Evolutionary conservation across 2,797 vertebrate species (phyloP).

Genomic region (Falco biarmicus): DNA sequence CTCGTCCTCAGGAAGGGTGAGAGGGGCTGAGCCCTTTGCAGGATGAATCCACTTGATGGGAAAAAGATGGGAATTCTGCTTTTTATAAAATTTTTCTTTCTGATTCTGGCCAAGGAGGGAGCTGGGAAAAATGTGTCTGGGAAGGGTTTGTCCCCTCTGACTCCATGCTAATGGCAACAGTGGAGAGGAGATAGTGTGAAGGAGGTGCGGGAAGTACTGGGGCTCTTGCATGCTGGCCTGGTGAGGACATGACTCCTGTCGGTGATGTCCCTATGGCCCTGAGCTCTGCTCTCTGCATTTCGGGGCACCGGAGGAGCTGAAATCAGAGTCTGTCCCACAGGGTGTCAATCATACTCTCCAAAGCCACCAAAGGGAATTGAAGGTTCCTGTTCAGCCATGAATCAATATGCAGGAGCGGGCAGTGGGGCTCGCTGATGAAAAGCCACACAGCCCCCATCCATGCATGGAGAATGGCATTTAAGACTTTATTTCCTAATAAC

Average conservation of each 20-base stretch:
- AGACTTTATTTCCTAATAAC: conserved; percentile 43
- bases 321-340: not conserved
- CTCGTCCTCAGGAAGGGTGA: not conserved
- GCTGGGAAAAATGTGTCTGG: not conserved
- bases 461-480: conserved; percentile 33
- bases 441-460: not conserved
- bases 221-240: not conserved
- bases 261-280: fast-evolving
- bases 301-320: not conserved
- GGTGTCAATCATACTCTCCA: not conserved
- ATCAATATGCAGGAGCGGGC: conserved; percentile 6
- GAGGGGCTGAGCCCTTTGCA: not conserved
- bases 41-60: not conserved
- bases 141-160: not conserved
- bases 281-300: not conserved
- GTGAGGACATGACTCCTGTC: not conserved
- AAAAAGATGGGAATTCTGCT: not conserved
- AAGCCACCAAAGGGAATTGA: not conserved
- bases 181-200: not conserved
- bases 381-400: not conserved
- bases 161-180: not conserved
- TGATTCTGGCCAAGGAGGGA: not conserved
- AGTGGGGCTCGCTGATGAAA: not conserved
- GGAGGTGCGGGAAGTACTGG: not conserved
- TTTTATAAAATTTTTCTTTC: not conserved